phyloP scores from a whole-genome alignment of 2,888 invertebrate genomes.

The Scrobipalpa costella region DNA sequence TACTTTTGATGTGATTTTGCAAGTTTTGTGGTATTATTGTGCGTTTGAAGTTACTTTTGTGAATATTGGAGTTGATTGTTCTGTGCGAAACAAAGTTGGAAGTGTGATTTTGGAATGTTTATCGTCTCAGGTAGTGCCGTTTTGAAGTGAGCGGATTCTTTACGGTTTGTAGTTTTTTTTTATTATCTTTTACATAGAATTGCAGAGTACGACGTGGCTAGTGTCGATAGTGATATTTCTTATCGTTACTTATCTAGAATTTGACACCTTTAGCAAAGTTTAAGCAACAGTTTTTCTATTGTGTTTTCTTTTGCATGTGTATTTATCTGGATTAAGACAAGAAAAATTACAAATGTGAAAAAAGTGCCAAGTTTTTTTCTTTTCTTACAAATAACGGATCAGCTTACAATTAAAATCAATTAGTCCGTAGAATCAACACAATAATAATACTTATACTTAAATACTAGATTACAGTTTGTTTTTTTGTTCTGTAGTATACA shows the following conservation, averaged over 20 bases:
- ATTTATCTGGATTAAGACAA: background rate
- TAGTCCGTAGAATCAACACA: too few relatives aligned
- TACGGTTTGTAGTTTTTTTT: conserved; percentile 57
- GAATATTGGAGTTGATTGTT: conserved; percentile 43
- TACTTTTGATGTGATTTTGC: conserved; percentile 53
- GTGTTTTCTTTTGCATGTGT: background rate
- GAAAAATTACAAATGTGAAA: background rate
- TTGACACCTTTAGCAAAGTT: background rate
- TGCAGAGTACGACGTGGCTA: conserved; percentile 31
- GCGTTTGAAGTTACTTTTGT: conserved; percentile 38
- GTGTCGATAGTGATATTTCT: conserved; percentile 16
- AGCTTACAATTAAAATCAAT: too few relatives aligned
- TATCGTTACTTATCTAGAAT: conserved; percentile 18
- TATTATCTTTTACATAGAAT: conserved; percentile 49
- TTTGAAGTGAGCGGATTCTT: conserved; percentile 59
- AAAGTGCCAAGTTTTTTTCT: background rate
- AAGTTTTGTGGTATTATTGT: conserved; percentile 49
- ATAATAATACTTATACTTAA: too few relatives aligned
- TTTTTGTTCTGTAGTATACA: too few relatives aligned
- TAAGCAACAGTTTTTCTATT: background rate
- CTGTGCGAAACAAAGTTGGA: conserved; percentile 41
- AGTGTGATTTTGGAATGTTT: conserved; percentile 67
- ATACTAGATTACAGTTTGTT: too few relatives aligned
- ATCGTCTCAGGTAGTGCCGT: conserved; percentile 53
- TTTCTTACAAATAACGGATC: too few relatives aligned